Conservation (phyloP, 2,797 vertebrate genomes). For the Vipera ursinii region DNA sequence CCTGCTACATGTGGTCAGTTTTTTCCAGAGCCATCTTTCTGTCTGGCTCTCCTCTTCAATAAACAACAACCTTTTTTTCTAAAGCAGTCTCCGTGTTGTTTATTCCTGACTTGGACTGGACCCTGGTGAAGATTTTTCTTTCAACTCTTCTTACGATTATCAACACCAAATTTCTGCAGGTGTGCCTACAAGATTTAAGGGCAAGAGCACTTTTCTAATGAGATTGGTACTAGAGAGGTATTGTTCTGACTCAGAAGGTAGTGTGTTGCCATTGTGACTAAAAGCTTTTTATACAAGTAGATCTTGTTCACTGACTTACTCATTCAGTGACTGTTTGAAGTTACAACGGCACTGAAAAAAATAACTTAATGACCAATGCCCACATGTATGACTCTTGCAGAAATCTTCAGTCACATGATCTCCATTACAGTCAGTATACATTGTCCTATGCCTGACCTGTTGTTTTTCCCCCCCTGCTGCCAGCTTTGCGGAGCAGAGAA, state of each 20-base stretch:
- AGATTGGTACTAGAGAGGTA: neutral
- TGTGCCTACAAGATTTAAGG: neutral
- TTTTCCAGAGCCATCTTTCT: too few relatives aligned
- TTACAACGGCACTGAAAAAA: neutral
- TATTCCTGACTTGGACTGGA: too few relatives aligned
- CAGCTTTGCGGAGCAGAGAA: neutral
- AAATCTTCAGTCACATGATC: neutral
- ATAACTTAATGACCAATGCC: neutral
- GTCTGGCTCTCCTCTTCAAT: too few relatives aligned
- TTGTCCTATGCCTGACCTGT: neutral
- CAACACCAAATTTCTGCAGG: neutral
- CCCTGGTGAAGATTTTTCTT: too few relatives aligned
- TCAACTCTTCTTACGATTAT: neutral
- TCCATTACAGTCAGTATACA: neutral
- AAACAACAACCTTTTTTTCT: too few relatives aligned
- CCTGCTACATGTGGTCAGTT: too few relatives aligned
- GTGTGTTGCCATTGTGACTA: neutral
- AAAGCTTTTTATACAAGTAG: neutral
- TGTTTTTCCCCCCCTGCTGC: neutral
- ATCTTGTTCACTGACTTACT: neutral
- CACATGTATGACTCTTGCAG: neutral
- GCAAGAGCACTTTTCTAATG: neutral
- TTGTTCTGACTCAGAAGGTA: neutral
- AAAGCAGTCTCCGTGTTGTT: too few relatives aligned
- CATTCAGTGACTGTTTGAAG: neutral